Percentiles rank a stretch among this genome's conserved stretches.
Conservation (phyloP, 2,113 vertebrate species). For the Machaerirhynchus nigripectus region DNA sequence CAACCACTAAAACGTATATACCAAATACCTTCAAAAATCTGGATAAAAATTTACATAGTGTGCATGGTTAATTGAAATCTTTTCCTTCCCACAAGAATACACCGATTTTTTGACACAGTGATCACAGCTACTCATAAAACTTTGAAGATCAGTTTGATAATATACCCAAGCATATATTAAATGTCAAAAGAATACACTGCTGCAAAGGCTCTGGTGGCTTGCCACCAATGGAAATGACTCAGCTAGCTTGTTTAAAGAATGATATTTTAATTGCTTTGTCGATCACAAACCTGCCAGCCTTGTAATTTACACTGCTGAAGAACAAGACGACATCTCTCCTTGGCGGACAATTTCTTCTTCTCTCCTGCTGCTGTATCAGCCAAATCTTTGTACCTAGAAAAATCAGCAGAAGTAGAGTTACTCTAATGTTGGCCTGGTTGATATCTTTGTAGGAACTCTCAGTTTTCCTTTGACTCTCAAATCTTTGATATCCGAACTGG, state of each 20-base stretch:
- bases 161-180: background rate
- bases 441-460: background rate
- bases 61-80: background rate
- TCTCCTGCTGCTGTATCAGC: conserved; percentile 75
- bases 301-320: conserved; percentile 88
- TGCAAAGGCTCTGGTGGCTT: conserved; percentile 6
- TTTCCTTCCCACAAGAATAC: background rate
- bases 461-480: background rate
- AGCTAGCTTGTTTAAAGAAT: conserved; percentile 18
- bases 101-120: background rate
- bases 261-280: conserved; percentile 10
- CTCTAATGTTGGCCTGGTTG: background rate
- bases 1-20: background rate
- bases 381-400: conserved; percentile 85
- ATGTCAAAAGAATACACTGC: background rate
- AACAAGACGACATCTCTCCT: conserved; percentile 83
- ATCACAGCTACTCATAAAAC: background rate
- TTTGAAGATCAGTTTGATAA: background rate
- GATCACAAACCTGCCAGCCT: conserved; percentile 91
- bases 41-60: background rate
- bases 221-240: conserved; percentile 30
- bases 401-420: conserved; percentile 30
- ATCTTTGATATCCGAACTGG: background rate
- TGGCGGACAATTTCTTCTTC: conserved; percentile 75
- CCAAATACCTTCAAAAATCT: background rate